Conservation (phyloP, 1,140 invertebrate genomes). For the Fopius arisanus region DNA sequence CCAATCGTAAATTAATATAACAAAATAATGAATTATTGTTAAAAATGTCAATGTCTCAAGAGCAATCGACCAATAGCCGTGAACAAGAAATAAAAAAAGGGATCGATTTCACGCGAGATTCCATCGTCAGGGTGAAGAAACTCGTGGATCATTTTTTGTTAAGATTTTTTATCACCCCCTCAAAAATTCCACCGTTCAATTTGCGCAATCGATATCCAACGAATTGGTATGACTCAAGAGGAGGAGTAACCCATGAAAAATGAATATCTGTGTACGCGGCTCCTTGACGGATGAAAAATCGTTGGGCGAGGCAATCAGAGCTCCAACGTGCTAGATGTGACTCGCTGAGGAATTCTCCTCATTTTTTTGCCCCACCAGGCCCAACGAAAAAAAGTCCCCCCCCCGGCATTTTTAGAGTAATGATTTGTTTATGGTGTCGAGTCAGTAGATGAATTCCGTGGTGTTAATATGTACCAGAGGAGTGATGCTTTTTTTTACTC, state of each 20-base stretch:
- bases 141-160: background rate
- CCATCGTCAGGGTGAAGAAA: too few species aligned
- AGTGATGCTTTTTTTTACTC: background rate
- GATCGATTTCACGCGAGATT: too few species aligned
- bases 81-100: too few species aligned
- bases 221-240: background rate
- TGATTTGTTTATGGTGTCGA: constrained; percentile 19
- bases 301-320: constrained; percentile 3
- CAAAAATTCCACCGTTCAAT: constrained; percentile 3
- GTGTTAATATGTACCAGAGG: background rate
- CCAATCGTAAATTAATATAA: too few species aligned
- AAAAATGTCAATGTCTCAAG: too few species aligned
- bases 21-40: too few species aligned
- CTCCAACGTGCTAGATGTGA: constrained; percentile 16
- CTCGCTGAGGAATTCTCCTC: constrained; percentile 4
- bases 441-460: background rate
- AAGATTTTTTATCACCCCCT: background rate
- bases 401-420: background rate
- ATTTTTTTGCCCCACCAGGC: constrained; percentile 43
- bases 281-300: constrained; percentile 15
- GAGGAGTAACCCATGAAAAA: background rate
- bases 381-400: constrained; percentile 22
- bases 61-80: too few species aligned
- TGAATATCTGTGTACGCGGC: background rate
- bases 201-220: background rate